Percentiles rank a stretch among this genome's conserved stretches.
Conservation (phyloP, 2,888 invertebrate genomes). For the Agriopis leucophaearia region DNA sequence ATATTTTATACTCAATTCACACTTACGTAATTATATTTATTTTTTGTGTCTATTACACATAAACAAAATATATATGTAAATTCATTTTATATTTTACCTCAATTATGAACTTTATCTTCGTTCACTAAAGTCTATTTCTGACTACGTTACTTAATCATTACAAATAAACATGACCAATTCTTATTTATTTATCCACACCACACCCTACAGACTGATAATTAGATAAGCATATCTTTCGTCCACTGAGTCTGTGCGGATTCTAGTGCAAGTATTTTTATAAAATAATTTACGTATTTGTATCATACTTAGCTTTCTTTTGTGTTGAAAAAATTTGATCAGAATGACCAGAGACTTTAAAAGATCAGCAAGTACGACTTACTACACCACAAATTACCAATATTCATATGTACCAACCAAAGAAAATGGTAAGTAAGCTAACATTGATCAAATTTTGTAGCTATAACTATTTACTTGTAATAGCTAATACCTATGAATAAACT, state of each 20-base stretch:
- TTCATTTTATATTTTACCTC: neutral
- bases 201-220: conserved; percentile 49
- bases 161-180: conserved; percentile 35
- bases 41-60: neutral
- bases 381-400: conserved; percentile 75
- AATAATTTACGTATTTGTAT: conserved; percentile 15
- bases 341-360: conserved; percentile 64
- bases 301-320: conserved; percentile 40
- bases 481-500: too few relatives aligned
- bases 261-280: conserved; percentile 32
- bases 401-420: conserved; percentile 70
- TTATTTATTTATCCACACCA: conserved; percentile 45
- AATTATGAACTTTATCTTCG: conserved; percentile 2
- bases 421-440: conserved; percentile 64
- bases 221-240: conserved; percentile 54
- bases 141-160: conserved; percentile 19
- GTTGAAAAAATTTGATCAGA: conserved; percentile 45
- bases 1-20: neutral
- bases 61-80: neutral
- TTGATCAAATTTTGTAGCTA: too few relatives aligned
- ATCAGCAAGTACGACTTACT: conserved; percentile 67
- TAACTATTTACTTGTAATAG: neutral
- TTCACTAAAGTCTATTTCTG: conserved; percentile 11
- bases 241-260: conserved; percentile 34
- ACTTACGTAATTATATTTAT: neutral